These are phyloP conservation scores for Achatina immaculata DNA, from an alignment of 1,140 invertebrate species.

Conservation along the genomic window DNA sequence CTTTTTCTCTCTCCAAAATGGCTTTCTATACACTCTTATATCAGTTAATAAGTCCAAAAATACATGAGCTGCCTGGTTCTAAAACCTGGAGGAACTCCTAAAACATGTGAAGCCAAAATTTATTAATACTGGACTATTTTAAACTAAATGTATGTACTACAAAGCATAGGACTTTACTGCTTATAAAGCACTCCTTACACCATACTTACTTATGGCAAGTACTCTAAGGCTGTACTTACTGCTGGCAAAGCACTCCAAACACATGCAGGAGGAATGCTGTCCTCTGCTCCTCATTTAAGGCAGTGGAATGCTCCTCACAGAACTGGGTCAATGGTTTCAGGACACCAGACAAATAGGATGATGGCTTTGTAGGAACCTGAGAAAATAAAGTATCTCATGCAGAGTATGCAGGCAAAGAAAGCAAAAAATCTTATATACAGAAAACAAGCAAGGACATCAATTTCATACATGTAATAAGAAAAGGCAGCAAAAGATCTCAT, in stretches of 20 bases:
- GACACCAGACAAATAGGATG: constrained; percentile 58
- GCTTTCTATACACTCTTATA: too few species aligned
- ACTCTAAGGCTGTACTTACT: constrained; percentile 65
- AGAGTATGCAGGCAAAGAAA: not conserved
- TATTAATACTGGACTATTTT: too few species aligned
- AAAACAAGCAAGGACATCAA: not conserved
- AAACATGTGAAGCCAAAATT: too few species aligned
- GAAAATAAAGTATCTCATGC: constrained; percentile 23
- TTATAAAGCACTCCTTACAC: too few species aligned
- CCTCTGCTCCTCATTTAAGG: constrained; percentile 52
- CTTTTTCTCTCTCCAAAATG: too few species aligned
- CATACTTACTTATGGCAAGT: too few species aligned
- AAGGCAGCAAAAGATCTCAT: too few species aligned
- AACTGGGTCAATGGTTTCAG: constrained; percentile 63
- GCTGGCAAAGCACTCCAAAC: constrained; percentile 58
- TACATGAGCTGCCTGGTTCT: too few species aligned
- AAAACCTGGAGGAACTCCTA: too few species aligned
- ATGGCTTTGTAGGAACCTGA: constrained; percentile 69
- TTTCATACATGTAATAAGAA: not conserved
- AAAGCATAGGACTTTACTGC: too few species aligned
- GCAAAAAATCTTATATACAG: constrained; percentile 11
- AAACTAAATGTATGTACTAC: too few species aligned
- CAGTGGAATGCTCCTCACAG: constrained; percentile 58
- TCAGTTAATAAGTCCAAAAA: too few species aligned
- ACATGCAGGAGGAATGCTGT: constrained; percentile 51